Conservation (phyloP, 1,140 invertebrate genomes). For the Nylanderia fulva region DNA sequence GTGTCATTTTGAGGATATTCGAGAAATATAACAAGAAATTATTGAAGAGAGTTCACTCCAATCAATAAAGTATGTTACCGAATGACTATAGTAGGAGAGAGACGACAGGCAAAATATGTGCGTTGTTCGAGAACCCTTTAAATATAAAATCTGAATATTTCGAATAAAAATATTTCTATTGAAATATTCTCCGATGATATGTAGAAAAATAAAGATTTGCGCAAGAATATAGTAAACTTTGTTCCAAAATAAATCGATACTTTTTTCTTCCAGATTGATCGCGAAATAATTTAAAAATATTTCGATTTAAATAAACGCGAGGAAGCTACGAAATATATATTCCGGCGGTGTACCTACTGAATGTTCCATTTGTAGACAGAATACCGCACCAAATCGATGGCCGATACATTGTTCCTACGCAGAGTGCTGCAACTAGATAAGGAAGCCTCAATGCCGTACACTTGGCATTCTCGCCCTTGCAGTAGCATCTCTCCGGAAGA, state of each 20-base stretch:
- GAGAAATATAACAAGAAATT: not conserved
- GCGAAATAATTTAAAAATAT: not conserved
- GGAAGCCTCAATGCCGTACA: constrained; percentile 30
- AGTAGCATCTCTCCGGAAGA: not conserved
- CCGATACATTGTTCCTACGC: not conserved
- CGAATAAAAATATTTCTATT: not conserved
- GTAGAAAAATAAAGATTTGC: not conserved
- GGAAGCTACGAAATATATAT: not conserved
- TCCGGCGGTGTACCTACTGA: not conserved
- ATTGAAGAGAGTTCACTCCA: not conserved
- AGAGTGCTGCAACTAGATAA: constrained; percentile 32
- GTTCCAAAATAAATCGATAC: not conserved
- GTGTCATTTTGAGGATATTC: not conserved
- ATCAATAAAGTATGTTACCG: constrained; percentile 1
- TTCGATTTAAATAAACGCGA: not conserved
- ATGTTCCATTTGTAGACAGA: constrained; percentile 19
- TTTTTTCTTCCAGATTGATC: not conserved
- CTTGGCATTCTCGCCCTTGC: not conserved
- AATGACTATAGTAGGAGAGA: not conserved
- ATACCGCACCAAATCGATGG: constrained; percentile 24
- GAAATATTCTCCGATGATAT: not conserved
- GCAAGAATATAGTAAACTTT: not conserved
- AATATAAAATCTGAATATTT: not conserved
- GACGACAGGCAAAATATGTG: not conserved
- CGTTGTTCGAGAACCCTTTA: not conserved